Evolutionary conservation across 1,140 invertebrate genomes (phyloP).

Genomic region (Stratiolaelaps scimitus): DNA sequence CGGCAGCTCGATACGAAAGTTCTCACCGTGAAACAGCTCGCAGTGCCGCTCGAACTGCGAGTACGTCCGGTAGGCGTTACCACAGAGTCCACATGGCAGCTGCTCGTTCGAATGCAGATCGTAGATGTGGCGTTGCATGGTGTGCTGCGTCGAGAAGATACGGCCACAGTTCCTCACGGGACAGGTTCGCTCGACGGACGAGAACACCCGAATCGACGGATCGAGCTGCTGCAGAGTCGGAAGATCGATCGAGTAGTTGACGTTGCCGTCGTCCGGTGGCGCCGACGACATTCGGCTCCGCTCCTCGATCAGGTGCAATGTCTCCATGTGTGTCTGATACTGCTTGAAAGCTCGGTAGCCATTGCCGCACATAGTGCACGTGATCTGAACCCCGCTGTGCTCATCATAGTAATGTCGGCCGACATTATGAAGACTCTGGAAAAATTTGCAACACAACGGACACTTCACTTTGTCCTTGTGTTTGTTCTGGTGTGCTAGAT

Average conservation of each 20-base stretch:
- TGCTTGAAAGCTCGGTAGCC: slow-evolving; percentile 22
- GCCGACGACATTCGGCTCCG: neutral
- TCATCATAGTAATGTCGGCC: slow-evolving; percentile 26
- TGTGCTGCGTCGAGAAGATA: slow-evolving; percentile 23
- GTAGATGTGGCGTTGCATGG: slow-evolving; percentile 19
- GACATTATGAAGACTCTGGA: slow-evolving; percentile 24
- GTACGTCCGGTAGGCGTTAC: slow-evolving; percentile 18
- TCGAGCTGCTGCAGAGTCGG: slow-evolving; percentile 10
- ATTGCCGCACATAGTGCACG: slow-evolving; percentile 7
- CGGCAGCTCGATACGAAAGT: slow-evolving; percentile 20
- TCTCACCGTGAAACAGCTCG: slow-evolving; percentile 18
- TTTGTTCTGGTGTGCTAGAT: slow-evolving; percentile 13
- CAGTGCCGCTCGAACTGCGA: slow-evolving; percentile 11
- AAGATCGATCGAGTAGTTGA: slow-evolving; percentile 25
- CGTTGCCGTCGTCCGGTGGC: neutral
- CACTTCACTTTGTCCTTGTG: slow-evolving; percentile 27
- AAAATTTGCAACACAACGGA: slow-evolving; percentile 24
- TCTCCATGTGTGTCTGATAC: slow-evolving; percentile 13
- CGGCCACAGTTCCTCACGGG: neutral
- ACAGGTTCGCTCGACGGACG: slow-evolving; percentile 6
- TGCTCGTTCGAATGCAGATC: slow-evolving; percentile 15
- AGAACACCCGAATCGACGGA: slow-evolving; percentile 6
- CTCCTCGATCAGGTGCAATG: neutral
- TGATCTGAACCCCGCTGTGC: slow-evolving; percentile 7
- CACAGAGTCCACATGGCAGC: slow-evolving; percentile 16